These are phyloP conservation scores for Macropis europaea DNA, from an alignment of 2,888 invertebrate species.

Conservation along the genomic window DNA sequence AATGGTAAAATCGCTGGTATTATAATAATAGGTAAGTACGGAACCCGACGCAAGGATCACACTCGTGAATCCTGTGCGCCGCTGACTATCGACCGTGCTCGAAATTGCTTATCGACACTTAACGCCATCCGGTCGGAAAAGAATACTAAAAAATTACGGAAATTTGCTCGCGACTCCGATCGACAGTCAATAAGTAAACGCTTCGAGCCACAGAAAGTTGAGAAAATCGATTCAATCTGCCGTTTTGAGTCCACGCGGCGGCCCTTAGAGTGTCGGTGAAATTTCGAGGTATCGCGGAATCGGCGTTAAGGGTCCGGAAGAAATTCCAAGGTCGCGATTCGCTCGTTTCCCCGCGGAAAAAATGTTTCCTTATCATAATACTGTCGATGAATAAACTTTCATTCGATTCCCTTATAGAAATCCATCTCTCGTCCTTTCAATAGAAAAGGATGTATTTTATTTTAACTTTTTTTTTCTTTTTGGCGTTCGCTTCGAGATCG, in stretches of 20 bases:
- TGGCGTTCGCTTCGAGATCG: conserved; percentile 50
- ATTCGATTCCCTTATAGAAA: conserved; percentile 51
- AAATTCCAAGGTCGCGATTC: background rate
- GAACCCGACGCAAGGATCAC: conserved; percentile 40
- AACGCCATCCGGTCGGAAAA: conserved; percentile 1
- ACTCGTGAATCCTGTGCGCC: conserved; percentile 30
- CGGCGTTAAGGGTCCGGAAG: conserved; percentile 4
- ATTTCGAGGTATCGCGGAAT: too few relatives aligned
- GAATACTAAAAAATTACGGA: background rate
- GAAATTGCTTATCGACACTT: conserved; percentile 16
- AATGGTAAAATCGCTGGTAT: conserved; percentile 62
- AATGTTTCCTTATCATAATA: conserved; percentile 44
- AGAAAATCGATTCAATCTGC: too few relatives aligned
- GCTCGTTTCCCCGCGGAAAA: conserved; percentile 9
- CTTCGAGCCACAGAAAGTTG: too few relatives aligned
- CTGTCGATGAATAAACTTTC: conserved; percentile 56
- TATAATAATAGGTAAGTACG: conserved; percentile 49
- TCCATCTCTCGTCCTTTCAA: conserved; percentile 36
- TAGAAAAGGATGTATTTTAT: conserved; percentile 44
- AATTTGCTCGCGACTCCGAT: background rate
- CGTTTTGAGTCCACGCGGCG: too few relatives aligned
- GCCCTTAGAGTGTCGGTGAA: too few relatives aligned
- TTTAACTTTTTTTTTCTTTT: too few relatives aligned
- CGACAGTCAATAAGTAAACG: too few relatives aligned
- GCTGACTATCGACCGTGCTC: conserved; percentile 24